phyloP scores from a whole-genome alignment of 2,113 vertebrate genomes.

The Sciurus niger region DNA sequence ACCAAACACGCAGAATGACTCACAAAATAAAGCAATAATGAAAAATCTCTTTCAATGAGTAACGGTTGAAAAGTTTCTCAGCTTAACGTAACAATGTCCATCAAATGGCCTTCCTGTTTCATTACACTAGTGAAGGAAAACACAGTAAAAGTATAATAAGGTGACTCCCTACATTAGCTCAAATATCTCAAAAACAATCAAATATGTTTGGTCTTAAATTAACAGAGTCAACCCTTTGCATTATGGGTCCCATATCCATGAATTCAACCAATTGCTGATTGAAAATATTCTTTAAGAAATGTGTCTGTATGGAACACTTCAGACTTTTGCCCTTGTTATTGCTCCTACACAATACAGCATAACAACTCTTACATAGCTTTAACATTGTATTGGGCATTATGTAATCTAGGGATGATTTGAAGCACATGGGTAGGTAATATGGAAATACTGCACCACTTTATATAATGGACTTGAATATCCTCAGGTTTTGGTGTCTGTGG shows the following conservation, averaged over 20 bases:
- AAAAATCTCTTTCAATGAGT: background rate
- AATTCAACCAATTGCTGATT: background rate
- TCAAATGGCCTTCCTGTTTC: constrained; percentile 62
- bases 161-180: background rate
- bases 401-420: background rate
- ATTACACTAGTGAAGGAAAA: constrained; percentile 71
- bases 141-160: constrained; percentile 40
- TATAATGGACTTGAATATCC: background rate
- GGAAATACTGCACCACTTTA: background rate
- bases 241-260: background rate
- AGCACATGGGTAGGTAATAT: background rate
- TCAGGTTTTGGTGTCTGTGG: background rate
- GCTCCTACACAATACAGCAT: background rate
- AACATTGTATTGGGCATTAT: background rate
- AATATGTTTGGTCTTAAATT: constrained; percentile 45
- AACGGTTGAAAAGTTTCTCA: constrained; percentile 54
- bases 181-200: constrained; percentile 61
- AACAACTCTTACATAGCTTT: background rate
- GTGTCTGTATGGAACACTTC: background rate
- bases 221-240: background rate
- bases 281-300: background rate
- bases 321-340: background rate
- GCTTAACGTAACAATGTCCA: constrained; percentile 71
- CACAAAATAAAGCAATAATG: background rate
- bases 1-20: background rate